phyloP scores from a whole-genome alignment of 2,113 vertebrate genomes.

The Gallinago jamesoni region DNA sequence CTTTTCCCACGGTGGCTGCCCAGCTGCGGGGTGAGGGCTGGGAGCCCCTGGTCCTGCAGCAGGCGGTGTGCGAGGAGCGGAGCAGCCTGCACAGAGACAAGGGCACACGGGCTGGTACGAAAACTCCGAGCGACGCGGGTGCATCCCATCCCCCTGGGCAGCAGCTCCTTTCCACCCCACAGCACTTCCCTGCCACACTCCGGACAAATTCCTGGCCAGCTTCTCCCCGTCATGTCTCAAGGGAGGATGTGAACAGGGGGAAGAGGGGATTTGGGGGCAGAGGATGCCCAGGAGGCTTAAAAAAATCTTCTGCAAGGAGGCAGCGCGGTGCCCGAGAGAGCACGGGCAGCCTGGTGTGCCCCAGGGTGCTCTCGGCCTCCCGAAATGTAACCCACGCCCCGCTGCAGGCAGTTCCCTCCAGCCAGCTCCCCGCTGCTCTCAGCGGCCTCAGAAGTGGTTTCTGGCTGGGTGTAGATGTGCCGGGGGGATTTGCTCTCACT shows the following conservation, averaged over 20 bases:
- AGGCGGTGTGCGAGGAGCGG: not conserved
- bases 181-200: not conserved
- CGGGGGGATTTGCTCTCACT: conserved; percentile 43
- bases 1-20: not conserved
- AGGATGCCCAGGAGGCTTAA: not conserved
- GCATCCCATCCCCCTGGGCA: not conserved
- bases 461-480: conserved; percentile 50
- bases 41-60: not conserved
- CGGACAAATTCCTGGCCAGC: not conserved
- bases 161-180: accelerated
- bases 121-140: accelerated
- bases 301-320: not conserved
- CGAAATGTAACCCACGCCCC: not conserved
- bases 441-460: conserved; percentile 66
- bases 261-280: not conserved
- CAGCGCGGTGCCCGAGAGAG: not conserved
- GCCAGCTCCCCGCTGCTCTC: conserved; percentile 38
- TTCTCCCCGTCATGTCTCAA: not conserved
- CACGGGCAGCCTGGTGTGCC: not conserved
- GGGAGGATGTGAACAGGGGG: not conserved
- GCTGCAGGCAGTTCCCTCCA: conserved; percentile 37
- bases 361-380: accelerated
- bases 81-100: not conserved
- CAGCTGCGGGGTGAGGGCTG: not conserved
- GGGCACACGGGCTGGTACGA: accelerated